phyloP scores from a whole-genome alignment of 2,888 invertebrate genomes.

The Himalopsyche japonica region DNA sequence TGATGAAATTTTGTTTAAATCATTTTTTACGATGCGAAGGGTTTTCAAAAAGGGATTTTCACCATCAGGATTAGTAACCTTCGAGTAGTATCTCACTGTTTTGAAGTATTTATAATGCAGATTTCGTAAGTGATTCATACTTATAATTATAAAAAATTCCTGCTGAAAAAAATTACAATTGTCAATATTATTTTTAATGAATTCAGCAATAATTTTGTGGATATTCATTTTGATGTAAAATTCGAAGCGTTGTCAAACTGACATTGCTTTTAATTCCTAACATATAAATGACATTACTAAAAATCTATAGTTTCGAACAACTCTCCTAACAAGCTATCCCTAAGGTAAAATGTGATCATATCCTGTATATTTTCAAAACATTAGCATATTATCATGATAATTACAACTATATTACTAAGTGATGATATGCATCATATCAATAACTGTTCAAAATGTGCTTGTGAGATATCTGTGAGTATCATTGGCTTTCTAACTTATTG shows the following conservation, averaged over 20 bases:
- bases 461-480: no score
- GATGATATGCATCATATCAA: neutral
- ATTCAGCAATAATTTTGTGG: no score
- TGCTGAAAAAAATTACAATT: no score
- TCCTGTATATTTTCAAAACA: neutral
- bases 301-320: no score
- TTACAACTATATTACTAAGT: neutral
- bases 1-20: neutral
- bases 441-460: neutral
- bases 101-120: neutral
- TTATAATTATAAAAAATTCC: neutral
- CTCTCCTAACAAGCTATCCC: no score
- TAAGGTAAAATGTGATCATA: no score
- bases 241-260: no score
- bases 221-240: no score
- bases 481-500: no score
- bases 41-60: constrained; percentile 49
- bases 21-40: constrained; percentile 44
- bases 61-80: constrained; percentile 13
- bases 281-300: no score
- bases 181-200: no score
- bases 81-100: constrained; percentile 20
- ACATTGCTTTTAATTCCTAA: no score
- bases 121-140: neutral
- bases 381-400: neutral